Conservation (phyloP, 2,888 invertebrate species). For the Tenthredo distinguenda region DNA sequence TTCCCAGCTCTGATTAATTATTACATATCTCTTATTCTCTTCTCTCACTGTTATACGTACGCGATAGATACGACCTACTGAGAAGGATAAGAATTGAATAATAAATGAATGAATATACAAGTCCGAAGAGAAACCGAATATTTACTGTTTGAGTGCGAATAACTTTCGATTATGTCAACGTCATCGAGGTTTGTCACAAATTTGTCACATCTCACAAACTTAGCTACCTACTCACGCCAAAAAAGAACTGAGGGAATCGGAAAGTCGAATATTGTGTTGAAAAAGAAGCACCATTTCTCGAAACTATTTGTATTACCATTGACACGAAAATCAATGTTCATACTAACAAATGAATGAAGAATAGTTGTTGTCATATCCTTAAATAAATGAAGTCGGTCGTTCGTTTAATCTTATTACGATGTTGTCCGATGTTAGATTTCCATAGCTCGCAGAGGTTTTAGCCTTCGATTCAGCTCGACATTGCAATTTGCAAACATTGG, state of each 20-base stretch:
- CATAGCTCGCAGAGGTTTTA: not conserved
- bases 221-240: too few relatives aligned
- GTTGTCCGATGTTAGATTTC: not conserved
- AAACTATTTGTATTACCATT: too few relatives aligned
- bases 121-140: not conserved
- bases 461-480: slow-evolving; percentile 9
- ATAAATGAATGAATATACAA: not conserved
- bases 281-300: not conserved
- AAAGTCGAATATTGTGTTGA: not conserved
- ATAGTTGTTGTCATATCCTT: not conserved
- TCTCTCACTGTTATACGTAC: not conserved
- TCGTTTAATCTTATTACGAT: not conserved
- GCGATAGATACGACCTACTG: not conserved
- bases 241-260: not conserved
- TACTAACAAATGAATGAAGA: not conserved
- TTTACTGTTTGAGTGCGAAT: not conserved
- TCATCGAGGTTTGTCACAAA: not conserved
- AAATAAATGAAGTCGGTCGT: not conserved
- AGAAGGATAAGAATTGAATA: not conserved
- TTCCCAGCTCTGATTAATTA: not conserved
- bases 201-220: too few relatives aligned
- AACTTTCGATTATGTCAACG: not conserved
- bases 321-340: not conserved
- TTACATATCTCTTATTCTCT: not conserved
- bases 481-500: not conserved